A percentile compares a stretch with the other conserved stretches of the same genome.
phyloP scores from a whole-genome alignment of 2,888 invertebrate genomes.

The Napeogenes sylphis region DNA sequence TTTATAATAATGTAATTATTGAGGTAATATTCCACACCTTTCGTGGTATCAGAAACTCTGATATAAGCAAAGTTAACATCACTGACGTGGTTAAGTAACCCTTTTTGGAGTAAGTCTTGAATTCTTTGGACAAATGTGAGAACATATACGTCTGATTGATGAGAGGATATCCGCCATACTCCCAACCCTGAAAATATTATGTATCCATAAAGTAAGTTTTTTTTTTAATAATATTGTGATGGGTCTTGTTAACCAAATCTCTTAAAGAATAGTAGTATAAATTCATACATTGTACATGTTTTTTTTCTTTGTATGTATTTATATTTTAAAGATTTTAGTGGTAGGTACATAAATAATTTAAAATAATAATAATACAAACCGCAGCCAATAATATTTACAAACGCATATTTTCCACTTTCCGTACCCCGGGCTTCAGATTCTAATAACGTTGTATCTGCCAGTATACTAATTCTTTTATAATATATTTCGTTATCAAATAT shows the following conservation, averaged over 20 bases:
- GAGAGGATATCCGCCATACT: constrained; percentile 79
- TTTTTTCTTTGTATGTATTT: no score
- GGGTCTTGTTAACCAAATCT: background rate
- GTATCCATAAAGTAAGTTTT: background rate
- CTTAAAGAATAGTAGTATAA: no score
- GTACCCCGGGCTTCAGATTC: constrained; percentile 77
- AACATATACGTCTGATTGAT: constrained; percentile 80
- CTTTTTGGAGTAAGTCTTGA: constrained; percentile 65
- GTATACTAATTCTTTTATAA: constrained; percentile 64
- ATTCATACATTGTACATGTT: no score
- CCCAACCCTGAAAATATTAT: constrained; percentile 65
- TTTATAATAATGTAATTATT: no score
- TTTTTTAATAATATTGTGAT: background rate
- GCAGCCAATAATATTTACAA: constrained; percentile 79
- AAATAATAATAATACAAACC: constrained; percentile 49
- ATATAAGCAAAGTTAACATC: constrained; percentile 84
- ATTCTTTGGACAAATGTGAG: constrained; percentile 80
- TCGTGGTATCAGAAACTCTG: constrained; percentile 43
- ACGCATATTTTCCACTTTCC: constrained; percentile 68
- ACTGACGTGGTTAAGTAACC: constrained; percentile 73
- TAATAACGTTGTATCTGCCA: constrained; percentile 76
- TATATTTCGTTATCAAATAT: constrained; percentile 45
- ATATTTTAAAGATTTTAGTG: no score
- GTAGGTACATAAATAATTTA: no score
- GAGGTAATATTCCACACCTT: constrained; percentile 35